Base-by-base conservation (phyloP, 2,113 vertebrate genomes). In the Oreochromis niloticus region DNA sequence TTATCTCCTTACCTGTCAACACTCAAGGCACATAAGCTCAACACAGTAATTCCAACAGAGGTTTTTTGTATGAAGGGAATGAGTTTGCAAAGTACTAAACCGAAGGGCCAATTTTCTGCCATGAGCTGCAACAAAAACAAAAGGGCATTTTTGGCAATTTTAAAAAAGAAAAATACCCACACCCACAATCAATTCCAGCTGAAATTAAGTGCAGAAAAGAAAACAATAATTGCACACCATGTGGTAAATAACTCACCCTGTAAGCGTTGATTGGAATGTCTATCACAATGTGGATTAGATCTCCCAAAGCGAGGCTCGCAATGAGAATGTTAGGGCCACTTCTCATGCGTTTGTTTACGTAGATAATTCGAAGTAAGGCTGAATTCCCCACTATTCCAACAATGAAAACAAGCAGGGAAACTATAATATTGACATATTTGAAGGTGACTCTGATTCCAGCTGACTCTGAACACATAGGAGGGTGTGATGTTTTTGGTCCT, bases 21-120 rank as follows among this genome's bases (percentile, higher is more conserved):
- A 89, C 98, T 98, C 87, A 98, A 94, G 46, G 98, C 98, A 82
- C 98, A 99, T 19, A 99, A 96, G 88, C 98, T 99, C 91, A 99
- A 80, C 88, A 98, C 98, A 2, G 98, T 98, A 93, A 99, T 98
- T 56, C 98, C 98, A 84, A 99, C 97, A 0, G 98, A 98, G 4
- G 96, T 97, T 91, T 99, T 99, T 93, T 99, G 98, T 88, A 99
- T 96, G 94, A 99, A 99, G 56, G 98, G 98, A 32, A 99, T 96
- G 30, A 98, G 95, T 96, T 99, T 99, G 94, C 98, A 99, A 95
- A 99, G 90, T 89, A 95, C 96, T 0, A 95, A 95, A 86, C 98
- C 98, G 9, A 99, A 98, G 1, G 97, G 98, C 98, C 98, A 99
- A 91, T 98, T 97, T 84, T 97, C 95, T n/a, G 97, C 97, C 24